Conservation (phyloP, 2,113 vertebrate species). For the Carassius carassius region DNA sequence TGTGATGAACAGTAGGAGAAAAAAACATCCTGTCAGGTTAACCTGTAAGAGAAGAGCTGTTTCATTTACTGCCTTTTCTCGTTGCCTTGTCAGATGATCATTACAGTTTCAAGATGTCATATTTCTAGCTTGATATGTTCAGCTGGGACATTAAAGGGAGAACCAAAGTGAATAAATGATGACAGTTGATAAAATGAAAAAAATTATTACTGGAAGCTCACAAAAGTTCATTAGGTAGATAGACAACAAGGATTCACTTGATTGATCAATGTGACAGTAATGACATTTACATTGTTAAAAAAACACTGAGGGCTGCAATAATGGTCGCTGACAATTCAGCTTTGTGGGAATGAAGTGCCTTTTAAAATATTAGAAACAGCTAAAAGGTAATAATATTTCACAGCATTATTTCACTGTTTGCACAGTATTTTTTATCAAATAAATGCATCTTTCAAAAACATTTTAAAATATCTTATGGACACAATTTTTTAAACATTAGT, state of each 20-base stretch:
- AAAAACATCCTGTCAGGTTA: neutral
- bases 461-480: neutral
- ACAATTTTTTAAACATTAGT: neutral
- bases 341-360: neutral
- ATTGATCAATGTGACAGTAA: neutral
- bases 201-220: neutral
- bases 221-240: neutral
- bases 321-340: neutral
- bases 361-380: neutral
- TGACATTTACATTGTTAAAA: neutral
- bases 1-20: slow-evolving; percentile 30
- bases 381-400: neutral
- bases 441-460: neutral
- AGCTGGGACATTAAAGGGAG: neutral
- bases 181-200: neutral
- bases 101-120: neutral
- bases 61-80: neutral
- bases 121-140: neutral
- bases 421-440: neutral
- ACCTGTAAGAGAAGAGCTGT: neutral
- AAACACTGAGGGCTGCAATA: neutral
- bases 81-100: neutral
- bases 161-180: neutral
- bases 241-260: neutral
- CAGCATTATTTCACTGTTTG: neutral